Evolutionary conservation across 2,797 vertebrate genomes (phyloP).

Genomic region (Acrocephalus scirpaceus): DNA sequence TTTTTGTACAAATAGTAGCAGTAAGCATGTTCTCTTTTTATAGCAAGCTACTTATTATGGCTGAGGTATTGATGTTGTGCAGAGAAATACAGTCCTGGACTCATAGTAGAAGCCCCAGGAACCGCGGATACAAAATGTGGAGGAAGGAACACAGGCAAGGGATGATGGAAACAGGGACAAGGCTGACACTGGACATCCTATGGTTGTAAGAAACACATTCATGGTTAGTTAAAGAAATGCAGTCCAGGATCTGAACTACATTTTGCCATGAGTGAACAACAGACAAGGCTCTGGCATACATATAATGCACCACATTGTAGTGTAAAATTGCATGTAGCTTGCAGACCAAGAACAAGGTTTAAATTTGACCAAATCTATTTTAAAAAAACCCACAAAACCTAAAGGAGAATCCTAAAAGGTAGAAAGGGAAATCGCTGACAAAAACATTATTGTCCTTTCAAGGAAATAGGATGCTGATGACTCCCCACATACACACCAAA

Average conservation of each 20-base stretch:
- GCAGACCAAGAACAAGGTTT: not conserved
- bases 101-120: not conserved
- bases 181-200: not conserved
- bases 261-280: not conserved
- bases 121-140: accelerated
- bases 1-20: not conserved
- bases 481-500: not conserved
- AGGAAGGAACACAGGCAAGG: not conserved
- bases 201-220: not conserved
- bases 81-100: not conserved
- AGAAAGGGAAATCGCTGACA: not conserved
- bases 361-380: not conserved
- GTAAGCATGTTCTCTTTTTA: not conserved
- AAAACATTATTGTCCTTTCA: not conserved
- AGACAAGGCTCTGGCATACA: not conserved
- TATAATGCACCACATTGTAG: not conserved
- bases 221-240: not conserved
- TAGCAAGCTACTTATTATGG: not conserved
- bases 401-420: not conserved
- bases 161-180: not conserved
- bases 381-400: not conserved
- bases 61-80: not conserved
- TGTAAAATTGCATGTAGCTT: not conserved
- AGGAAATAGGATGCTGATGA: not conserved
- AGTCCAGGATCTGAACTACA: not conserved